Conservation (phyloP, 2,113 vertebrate species). For the Rhizomys pruinosus region DNA sequence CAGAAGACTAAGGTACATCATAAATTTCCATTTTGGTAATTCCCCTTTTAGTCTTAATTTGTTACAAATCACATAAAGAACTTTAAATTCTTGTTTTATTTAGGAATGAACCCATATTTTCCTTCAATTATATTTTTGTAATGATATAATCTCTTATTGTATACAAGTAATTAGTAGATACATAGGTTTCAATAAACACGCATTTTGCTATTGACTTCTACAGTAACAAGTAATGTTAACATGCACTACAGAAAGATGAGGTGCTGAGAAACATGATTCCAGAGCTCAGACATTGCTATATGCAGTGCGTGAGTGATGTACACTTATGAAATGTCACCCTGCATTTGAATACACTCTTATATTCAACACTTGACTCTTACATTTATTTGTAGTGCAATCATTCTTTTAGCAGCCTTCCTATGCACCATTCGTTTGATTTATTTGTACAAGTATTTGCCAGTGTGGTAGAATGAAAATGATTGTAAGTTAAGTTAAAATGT, state of each 20-base stretch:
- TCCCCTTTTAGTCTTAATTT: background rate
- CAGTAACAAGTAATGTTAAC: slow-evolving; percentile 55
- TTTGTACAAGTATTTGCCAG: slow-evolving; percentile 51
- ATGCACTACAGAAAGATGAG: slow-evolving; percentile 10
- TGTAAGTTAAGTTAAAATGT: slow-evolving; percentile 66
- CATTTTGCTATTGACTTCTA: slow-evolving; percentile 56
- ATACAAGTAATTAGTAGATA: background rate
- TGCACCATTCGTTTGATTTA: slow-evolving; percentile 47
- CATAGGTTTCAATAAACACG: slow-evolving; percentile 31
- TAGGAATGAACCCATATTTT: slow-evolving; percentile 44
- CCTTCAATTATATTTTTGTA: slow-evolving; percentile 14
- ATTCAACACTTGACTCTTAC: slow-evolving; percentile 64
- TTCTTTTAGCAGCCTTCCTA: slow-evolving; percentile 53
- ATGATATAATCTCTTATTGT: slow-evolving; percentile 27
- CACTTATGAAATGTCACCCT: slow-evolving; percentile 44
- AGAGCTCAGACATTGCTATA: slow-evolving; percentile 17
- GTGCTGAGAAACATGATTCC: background rate
- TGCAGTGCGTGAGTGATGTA: slow-evolving; percentile 31
- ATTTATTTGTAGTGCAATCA: slow-evolving; percentile 66
- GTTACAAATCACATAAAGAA: slow-evolving; percentile 29
- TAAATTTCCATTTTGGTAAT: slow-evolving; percentile 17
- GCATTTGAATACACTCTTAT: slow-evolving; percentile 63
- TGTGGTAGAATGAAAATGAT: slow-evolving; percentile 55
- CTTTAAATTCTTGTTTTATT: slow-evolving; percentile 45
- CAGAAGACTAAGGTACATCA: background rate